phyloP scores from a whole-genome alignment of 2,888 invertebrate genomes.

The Alitta virens region DNA sequence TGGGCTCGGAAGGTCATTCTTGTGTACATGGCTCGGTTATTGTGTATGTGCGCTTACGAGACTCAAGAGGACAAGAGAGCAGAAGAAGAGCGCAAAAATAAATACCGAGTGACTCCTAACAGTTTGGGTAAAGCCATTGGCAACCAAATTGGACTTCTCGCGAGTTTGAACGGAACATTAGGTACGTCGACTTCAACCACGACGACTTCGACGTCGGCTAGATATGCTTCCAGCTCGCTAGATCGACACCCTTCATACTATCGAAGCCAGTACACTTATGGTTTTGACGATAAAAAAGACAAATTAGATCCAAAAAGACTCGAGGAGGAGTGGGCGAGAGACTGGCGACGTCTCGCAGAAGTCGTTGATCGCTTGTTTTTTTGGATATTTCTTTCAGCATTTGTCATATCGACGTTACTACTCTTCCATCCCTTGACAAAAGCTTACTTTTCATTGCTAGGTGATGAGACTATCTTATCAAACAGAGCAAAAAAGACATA shows the following conservation, averaged over 20 bases:
- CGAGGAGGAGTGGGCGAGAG: slow-evolving; percentile 29
- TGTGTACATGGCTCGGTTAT: slow-evolving; percentile 29
- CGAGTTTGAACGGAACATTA: slow-evolving; percentile 20
- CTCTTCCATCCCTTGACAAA: slow-evolving; percentile 34
- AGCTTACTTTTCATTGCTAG: slow-evolving; percentile 22
- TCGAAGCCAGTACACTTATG: slow-evolving; percentile 16
- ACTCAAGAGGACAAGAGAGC: not conserved
- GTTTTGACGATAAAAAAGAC: slow-evolving; percentile 16
- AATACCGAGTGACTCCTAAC: slow-evolving; percentile 18
- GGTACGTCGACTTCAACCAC: not conserved
- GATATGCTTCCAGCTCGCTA: not conserved
- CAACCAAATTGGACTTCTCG: slow-evolving; percentile 22
- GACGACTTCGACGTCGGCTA: not conserved
- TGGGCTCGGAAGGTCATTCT: slow-evolving; percentile 31
- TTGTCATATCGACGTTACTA: slow-evolving; percentile 31
- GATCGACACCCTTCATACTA: slow-evolving; percentile 16
- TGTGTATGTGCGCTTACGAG: slow-evolving; percentile 29
- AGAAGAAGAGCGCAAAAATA: slow-evolving; percentile 5
- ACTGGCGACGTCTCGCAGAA: slow-evolving; percentile 32
- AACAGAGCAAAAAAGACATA: no score
- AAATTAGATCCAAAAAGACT: slow-evolving; percentile 9
- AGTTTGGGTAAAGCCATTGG: slow-evolving; percentile 22
- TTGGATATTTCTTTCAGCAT: slow-evolving; percentile 33
- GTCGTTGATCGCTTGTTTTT: slow-evolving; percentile 34
- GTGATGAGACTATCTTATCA: slow-evolving; percentile 19